Base-by-base conservation (phyloP, 2,888 invertebrate species). In the Craniophora ligustri region DNA sequence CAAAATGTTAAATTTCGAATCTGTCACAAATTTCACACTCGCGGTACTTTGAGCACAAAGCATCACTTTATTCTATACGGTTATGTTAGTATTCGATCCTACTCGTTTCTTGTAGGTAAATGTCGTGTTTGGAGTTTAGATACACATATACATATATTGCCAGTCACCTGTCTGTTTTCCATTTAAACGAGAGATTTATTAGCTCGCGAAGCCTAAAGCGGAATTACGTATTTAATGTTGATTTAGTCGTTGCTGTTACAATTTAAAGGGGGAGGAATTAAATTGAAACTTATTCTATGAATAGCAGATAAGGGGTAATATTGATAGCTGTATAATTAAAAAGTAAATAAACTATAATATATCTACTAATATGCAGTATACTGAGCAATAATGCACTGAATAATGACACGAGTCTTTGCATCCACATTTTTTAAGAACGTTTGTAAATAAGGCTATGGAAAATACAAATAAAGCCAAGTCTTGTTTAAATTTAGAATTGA, bases 151-250 rank as follows among this genome's bases (percentile, higher is more conserved):
- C 34, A 18, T 49, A 59, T 21, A 26, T 49, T 53, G 39, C 58
- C 16, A 61, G 60, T 65, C 57, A 67, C 57, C 57, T 64, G 60
- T 38, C 54, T 46, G 32, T 5, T 50, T 31, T 42, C 50, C 11
- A 45, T 54, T 60, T 51, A 16, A 40, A 57, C 38, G 19, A n/a
- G 31, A 51, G 39, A 51, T 49, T 66, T 46, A 46, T 58, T 19
- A 42, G 41, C 13, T 19, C 35, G 23, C 47, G 35, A 23, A 58
- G 31, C 19, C 13, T 18, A 5, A 6, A 35, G 51, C 28, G 6
- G 35, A 59, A 35, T 58, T 31, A 15, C 31, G 23, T 46, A 26
- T 26, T 21, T 41, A 26, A 66, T 36, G 23, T 49, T 48, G 40
- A 45, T 38, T 45, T 55, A 21, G 7, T 15, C n/a, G 23, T 15